Percentiles rank a stretch among this genome's conserved stretches.
Conservation (phyloP, 2,797 vertebrate species). For the Acanthurus tractus region DNA sequence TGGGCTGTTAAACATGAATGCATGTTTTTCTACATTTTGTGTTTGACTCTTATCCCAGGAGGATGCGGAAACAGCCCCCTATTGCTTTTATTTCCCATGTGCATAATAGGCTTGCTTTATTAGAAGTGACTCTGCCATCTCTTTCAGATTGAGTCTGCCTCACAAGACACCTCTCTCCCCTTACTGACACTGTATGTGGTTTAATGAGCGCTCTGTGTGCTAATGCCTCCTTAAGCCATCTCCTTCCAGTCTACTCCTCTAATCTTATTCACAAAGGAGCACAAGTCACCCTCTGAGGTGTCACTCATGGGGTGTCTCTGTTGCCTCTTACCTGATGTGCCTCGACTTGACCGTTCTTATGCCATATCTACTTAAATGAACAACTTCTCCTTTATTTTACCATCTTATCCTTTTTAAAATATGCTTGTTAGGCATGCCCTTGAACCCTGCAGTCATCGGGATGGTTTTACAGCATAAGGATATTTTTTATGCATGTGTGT, state of each 20-base stretch:
- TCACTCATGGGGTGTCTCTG: constrained; percentile 65
- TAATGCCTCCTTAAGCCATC: constrained; percentile 76
- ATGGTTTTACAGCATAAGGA: constrained; percentile 37
- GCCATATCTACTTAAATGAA: constrained; percentile 41
- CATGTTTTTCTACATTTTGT: constrained; percentile 46
- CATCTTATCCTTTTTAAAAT: constrained; percentile 16
- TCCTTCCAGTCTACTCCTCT: constrained; percentile 61
- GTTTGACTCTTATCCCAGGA: constrained; percentile 40
- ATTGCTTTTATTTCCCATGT: constrained; percentile 60
- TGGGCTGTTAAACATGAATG: constrained; percentile 54
- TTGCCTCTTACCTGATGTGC: constrained; percentile 62
- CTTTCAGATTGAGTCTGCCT: constrained; percentile 65
- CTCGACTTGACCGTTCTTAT: constrained; percentile 55
- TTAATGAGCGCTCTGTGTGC: constrained; percentile 76
- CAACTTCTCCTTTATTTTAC: constrained; percentile 26
- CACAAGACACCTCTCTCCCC: constrained; percentile 57
- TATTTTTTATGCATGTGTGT: constrained; percentile 47
- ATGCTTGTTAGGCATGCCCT: constrained; percentile 47
- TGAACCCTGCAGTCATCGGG: constrained; percentile 53
- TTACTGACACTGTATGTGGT: constrained; percentile 70
- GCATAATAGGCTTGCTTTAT: constrained; percentile 65
- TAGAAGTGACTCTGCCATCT: constrained; percentile 62
- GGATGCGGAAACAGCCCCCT: constrained; percentile 28
- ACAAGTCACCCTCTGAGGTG: constrained; percentile 72
- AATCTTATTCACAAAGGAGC: constrained; percentile 81